These are phyloP conservation scores for Yponomeuta cagnagella DNA, from an alignment of 2,888 invertebrate species.

Conservation along the genomic window DNA sequence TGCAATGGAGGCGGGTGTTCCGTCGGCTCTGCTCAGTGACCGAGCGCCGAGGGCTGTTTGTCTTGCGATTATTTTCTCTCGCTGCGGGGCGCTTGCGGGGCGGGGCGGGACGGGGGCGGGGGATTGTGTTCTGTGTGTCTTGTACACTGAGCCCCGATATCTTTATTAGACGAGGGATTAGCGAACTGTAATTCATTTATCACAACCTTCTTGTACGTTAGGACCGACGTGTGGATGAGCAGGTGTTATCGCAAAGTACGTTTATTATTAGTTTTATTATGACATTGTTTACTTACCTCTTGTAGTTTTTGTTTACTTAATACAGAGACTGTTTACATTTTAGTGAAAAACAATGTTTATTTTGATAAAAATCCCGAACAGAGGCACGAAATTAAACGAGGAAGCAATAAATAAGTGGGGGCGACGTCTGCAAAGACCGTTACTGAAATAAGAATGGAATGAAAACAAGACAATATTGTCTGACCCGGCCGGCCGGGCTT, in stretches of 20 bases:
- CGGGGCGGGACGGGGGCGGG: not conserved
- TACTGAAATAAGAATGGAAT: constrained; percentile 11
- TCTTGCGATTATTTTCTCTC: constrained; percentile 1
- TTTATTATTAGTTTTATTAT: too few species aligned
- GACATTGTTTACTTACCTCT: too few species aligned
- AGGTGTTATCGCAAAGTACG: too few species aligned
- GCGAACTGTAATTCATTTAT: not conserved
- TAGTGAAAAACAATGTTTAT: not conserved
- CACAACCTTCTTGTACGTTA: not conserved
- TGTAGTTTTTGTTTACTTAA: too few species aligned
- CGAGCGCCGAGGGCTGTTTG: not conserved
- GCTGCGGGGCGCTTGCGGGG: not conserved
- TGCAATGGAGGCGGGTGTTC: not conserved
- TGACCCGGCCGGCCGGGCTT: not conserved
- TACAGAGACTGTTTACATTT: too few species aligned
- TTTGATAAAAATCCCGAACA: constrained; percentile 4
- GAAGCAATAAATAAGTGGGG: constrained; percentile 3
- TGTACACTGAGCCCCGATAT: not conserved
- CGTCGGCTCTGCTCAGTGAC: not conserved
- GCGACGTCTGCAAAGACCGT: not conserved
- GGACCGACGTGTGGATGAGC: too few species aligned
- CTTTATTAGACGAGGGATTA: not conserved
- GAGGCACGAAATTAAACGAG: not conserved
- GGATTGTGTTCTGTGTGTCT: not conserved
- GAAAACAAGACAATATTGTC: constrained; percentile 8